Percentiles rank a stretch among this genome's conserved stretches.
Evolutionary conservation across 2,888 invertebrate genomes (phyloP).

Genomic region (Rutpela maculata): DNA sequence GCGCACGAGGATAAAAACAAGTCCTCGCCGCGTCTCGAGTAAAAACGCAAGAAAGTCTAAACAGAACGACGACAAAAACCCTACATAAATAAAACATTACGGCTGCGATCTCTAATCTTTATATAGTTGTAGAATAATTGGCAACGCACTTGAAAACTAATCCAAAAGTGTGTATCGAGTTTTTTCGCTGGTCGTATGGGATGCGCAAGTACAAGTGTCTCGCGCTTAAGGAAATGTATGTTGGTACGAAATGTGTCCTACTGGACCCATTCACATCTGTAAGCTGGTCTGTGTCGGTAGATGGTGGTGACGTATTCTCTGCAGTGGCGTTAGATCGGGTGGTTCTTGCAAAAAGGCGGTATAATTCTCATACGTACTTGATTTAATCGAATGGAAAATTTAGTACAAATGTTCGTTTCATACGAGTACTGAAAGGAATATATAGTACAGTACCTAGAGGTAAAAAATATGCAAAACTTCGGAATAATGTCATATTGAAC

Average conservation of each 20-base stretch:
- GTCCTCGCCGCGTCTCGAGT: background rate
- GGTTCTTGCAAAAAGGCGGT: background rate
- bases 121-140: constrained; percentile 52
- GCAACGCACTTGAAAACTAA: constrained; percentile 48
- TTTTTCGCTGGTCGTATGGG: constrained; percentile 46
- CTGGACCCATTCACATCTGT: constrained; percentile 56
- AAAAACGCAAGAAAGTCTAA: background rate
- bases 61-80: background rate
- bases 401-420: too few species aligned
- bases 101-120: constrained; percentile 41
- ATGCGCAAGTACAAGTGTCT: constrained; percentile 52
- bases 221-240: constrained; percentile 54
- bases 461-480: too few species aligned
- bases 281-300: constrained; percentile 36
- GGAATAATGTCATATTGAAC: too few species aligned
- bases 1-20: background rate
- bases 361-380: too few species aligned
- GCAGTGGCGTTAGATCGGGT: background rate
- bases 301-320: background rate
- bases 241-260: constrained; percentile 54
- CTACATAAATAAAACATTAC: constrained; percentile 49
- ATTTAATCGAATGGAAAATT: too few species aligned
- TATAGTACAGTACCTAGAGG: too few species aligned
- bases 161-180: constrained; percentile 52
- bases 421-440: too few species aligned